Percentiles rank a stretch among this genome's conserved stretches.
These are phyloP conservation scores for Equus przewalskii DNA, from an alignment of 2,113 vertebrate species.

Conservation along the genomic window DNA sequence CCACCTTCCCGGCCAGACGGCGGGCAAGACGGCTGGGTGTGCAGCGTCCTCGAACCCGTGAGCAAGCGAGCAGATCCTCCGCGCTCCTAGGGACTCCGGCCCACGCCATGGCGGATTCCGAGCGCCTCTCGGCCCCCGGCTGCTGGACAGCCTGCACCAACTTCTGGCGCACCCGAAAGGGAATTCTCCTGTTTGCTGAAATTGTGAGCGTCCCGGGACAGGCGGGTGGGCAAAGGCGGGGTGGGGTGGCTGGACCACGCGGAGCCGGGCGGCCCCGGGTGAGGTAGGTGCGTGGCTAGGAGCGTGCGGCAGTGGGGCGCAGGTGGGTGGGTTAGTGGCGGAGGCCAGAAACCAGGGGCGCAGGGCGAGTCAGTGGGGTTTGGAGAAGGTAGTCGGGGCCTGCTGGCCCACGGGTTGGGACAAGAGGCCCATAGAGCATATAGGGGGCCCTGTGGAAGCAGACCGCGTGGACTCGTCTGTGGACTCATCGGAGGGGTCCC, in stretches of 20 bases:
- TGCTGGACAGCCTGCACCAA: constrained; percentile 76
- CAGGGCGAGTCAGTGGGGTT: background rate
- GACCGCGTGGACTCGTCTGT: background rate
- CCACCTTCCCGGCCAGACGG: constrained; percentile 74
- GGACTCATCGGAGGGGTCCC: background rate
- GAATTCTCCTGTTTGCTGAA: constrained; percentile 78
- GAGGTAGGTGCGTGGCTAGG: background rate
- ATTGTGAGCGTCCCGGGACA: constrained; percentile 73
- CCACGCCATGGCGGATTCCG: constrained; percentile 80
- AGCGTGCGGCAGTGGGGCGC: background rate
- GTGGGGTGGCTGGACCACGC: background rate
- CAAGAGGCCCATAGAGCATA: background rate
- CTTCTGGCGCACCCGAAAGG: constrained; percentile 76
- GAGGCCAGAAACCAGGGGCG: background rate
- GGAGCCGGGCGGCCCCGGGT: background rate
- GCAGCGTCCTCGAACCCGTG: constrained; percentile 56
- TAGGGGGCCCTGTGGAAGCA: background rate
- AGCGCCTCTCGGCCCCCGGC: constrained; percentile 74
- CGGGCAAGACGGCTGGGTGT: constrained; percentile 64
- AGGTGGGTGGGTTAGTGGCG: background rate
- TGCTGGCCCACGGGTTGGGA: background rate
- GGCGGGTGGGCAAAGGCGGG: constrained; percentile 49
- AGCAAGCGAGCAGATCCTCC: constrained; percentile 42
- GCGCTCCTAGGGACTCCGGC: background rate
- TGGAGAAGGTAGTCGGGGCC: background rate